phyloP scores from a whole-genome alignment of 2,888 invertebrate genomes.

The Hypselothyrea guttata region DNA sequence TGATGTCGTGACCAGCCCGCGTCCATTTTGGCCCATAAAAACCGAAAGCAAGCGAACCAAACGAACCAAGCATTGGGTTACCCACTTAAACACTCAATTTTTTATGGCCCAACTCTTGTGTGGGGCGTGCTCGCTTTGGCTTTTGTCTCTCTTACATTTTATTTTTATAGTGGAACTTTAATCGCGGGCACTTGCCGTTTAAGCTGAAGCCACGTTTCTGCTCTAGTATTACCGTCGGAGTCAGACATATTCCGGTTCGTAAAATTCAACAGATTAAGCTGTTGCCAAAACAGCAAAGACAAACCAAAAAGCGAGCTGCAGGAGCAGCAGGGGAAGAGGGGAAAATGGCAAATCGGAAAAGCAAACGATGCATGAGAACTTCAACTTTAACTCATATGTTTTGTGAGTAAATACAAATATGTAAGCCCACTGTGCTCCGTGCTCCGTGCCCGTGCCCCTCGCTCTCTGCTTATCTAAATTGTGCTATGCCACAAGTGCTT shows the following conservation, averaged over 20 bases:
- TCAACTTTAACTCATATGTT: constrained; percentile 26
- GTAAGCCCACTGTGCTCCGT: background rate
- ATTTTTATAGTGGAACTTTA: constrained; percentile 54
- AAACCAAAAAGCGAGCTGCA: constrained; percentile 3
- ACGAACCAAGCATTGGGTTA: constrained; percentile 49
- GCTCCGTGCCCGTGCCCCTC: constrained; percentile 21
- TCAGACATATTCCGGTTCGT: constrained; percentile 11
- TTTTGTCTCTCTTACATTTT: constrained; percentile 59
- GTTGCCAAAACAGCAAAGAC: background rate
- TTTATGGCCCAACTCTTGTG: constrained; percentile 67
- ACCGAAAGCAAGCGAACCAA: no score
- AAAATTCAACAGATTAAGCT: constrained; percentile 63
- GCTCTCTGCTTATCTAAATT: constrained; percentile 67
- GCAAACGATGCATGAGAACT: constrained; percentile 13
- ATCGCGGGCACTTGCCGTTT: constrained; percentile 34
- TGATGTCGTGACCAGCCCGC: constrained; percentile 50
- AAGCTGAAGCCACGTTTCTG: constrained; percentile 11
- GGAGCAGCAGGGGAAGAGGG: background rate
- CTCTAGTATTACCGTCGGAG: background rate
- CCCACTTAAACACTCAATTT: constrained; percentile 59
- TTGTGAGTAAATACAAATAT: constrained; percentile 25
- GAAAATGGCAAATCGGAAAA: background rate
- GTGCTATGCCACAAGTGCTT: constrained; percentile 53
- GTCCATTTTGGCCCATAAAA: constrained; percentile 53
- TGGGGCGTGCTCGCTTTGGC: constrained; percentile 43